Percentiles rank a stretch among this genome's conserved stretches.
Conservation (phyloP, 2,888 invertebrate species). For the Horisme vitalbata region DNA sequence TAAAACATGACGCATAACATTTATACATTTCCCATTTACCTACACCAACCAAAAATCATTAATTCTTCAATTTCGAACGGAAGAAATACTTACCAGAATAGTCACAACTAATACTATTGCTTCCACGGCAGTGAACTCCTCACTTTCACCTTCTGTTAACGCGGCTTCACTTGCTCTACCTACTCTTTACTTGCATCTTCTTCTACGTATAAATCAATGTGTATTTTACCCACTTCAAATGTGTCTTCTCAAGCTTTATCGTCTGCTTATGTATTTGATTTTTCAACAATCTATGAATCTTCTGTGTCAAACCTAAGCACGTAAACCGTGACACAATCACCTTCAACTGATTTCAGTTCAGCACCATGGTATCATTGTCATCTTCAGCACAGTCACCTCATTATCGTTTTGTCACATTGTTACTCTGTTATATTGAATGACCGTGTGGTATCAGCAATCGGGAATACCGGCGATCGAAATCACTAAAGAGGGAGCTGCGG, state of each 20-base stretch:
- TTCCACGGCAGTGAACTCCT: conserved; percentile 63
- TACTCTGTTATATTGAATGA: conserved; percentile 70
- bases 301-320: conserved; percentile 28
- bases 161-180: conserved; percentile 63
- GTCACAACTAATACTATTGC: conserved; percentile 41
- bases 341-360: conserved; percentile 30
- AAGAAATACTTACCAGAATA: conserved; percentile 25
- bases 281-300: conserved; percentile 29
- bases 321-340: conserved; percentile 18
- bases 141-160: conserved; percentile 56
- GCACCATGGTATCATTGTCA: conserved; percentile 43
- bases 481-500: conserved; percentile 88
- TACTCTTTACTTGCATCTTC: conserved; percentile 33
- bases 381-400: conserved; percentile 58
- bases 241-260: conserved; percentile 32
- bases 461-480: conserved; percentile 87
- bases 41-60: conserved; percentile 25
- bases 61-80: conserved; percentile 24
- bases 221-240: conserved; percentile 33
- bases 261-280: conserved; percentile 36
- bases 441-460: conserved; percentile 80
- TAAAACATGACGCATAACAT: conserved; percentile 40
- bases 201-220: conserved; percentile 42
- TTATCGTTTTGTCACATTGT: conserved; percentile 57
- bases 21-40: conserved; percentile 46